Percentiles rank a stretch among this genome's conserved stretches.
Conservation (phyloP, 1,140 invertebrate species). For the Drosophila willistoni region DNA sequence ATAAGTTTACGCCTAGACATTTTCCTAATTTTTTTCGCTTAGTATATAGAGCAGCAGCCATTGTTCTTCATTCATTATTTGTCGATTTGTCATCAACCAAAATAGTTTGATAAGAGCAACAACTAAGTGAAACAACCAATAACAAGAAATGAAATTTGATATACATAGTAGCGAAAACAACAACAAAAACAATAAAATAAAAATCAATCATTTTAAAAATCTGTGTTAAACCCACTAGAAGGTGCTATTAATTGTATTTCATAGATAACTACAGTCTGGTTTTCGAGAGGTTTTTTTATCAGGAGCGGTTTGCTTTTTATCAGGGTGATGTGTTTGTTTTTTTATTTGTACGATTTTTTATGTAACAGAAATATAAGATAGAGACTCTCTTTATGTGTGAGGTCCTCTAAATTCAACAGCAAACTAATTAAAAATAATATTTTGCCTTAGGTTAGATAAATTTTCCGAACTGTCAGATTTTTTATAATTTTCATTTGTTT, state of each 20-base stretch:
- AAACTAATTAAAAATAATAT: too few relatives aligned
- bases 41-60: constrained; percentile 43
- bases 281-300: not conserved
- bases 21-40: constrained; percentile 13
- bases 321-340: too few relatives aligned
- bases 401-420: too few relatives aligned
- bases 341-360: too few relatives aligned
- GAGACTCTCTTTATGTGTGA: too few relatives aligned
- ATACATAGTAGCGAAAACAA: constrained; percentile 16
- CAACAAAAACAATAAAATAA: constrained; percentile 40
- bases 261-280: not conserved
- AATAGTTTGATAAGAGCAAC: constrained; percentile 75
- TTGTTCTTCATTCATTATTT: constrained; percentile 25
- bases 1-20: constrained; percentile 40
- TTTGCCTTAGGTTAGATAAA: too few relatives aligned
- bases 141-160: constrained; percentile 28
- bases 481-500: too few relatives aligned
- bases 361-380: too few relatives aligned
- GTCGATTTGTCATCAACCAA: constrained; percentile 40
- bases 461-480: too few relatives aligned
- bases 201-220: constrained; percentile 67
- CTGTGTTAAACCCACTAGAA: not conserved
- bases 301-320: not conserved
- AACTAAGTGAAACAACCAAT: not conserved
- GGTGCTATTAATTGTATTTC: not conserved